Evolutionary conservation across 2,888 invertebrate species (phyloP).

Genomic region (Hemistola chrysoprasaria): DNA sequence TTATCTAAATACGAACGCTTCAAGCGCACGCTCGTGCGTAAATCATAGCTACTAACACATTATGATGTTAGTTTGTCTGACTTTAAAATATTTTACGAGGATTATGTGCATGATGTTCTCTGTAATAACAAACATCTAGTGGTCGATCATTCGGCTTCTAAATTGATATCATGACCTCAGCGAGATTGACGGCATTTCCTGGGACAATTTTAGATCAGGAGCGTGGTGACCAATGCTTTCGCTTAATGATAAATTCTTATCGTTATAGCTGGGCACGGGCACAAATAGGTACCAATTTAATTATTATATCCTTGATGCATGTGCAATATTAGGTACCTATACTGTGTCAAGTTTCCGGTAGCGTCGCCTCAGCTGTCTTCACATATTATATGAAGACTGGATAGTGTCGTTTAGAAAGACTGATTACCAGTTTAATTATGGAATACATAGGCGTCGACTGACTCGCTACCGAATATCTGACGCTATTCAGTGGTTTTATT

Average conservation of each 20-base stretch:
- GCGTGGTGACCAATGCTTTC: conserved; percentile 10
- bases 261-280: no score
- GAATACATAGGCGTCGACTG: conserved; percentile 50
- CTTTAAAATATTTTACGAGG: conserved; percentile 42
- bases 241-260: not conserved
- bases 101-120: conserved; percentile 29
- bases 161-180: conserved; percentile 38
- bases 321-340: no score
- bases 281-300: no score
- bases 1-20: conserved; percentile 26
- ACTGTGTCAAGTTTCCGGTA: no score
- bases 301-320: no score
- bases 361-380: not conserved
- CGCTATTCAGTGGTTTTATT: conserved; percentile 77
- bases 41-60: conserved; percentile 5
- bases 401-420: conserved; percentile 33
- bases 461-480: conserved; percentile 63
- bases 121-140: conserved; percentile 32
- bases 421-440: conserved; percentile 53
- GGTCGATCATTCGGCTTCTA: conserved; percentile 19
- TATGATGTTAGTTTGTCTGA: conserved; percentile 19
- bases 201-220: conserved; percentile 36
- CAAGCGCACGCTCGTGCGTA: conserved; percentile 12
- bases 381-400: conserved; percentile 7
- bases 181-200: conserved; percentile 48